phyloP scores from a whole-genome alignment of 2,888 invertebrate species.

The Rotaria magnacalcarata region DNA sequence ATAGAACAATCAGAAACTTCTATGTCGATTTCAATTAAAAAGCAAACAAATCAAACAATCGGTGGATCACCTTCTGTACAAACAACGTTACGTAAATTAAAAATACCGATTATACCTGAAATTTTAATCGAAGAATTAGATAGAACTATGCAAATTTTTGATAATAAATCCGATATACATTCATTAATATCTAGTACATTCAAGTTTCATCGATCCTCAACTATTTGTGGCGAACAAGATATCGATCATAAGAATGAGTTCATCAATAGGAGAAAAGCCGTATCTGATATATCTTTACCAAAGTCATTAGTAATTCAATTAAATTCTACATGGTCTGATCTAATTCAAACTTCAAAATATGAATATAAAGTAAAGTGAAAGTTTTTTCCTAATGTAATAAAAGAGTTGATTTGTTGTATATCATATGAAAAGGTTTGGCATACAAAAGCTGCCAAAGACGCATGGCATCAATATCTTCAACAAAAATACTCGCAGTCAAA shows the following conservation, averaged over 20 bases:
- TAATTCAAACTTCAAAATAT: background rate
- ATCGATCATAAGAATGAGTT: background rate
- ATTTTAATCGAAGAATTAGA: background rate
- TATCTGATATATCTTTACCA: background rate
- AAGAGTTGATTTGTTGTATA: background rate
- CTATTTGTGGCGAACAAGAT: too few species aligned
- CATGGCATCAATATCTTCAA: background rate
- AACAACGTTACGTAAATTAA: too few species aligned
- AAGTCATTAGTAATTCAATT: background rate
- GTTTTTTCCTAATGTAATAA: too few species aligned
- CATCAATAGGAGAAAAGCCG: background rate
- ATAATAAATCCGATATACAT: background rate
- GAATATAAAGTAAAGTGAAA: background rate
- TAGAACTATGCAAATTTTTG: background rate
- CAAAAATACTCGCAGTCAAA: background rate
- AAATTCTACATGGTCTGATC: constrained; percentile 17
- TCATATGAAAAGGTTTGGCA: background rate
- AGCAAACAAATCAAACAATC: background rate
- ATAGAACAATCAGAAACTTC: background rate
- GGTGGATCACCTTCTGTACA: too few species aligned
- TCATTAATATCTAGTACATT: background rate
- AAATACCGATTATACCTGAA: background rate
- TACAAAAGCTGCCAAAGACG: background rate
- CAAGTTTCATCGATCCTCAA: too few species aligned
- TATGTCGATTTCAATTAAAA: background rate